Percentiles rank a stretch among this genome's conserved stretches.
These are phyloP conservation scores for Trichogramma pretiosum DNA, from an alignment of 1,140 invertebrate species.

Conservation along the genomic window DNA sequence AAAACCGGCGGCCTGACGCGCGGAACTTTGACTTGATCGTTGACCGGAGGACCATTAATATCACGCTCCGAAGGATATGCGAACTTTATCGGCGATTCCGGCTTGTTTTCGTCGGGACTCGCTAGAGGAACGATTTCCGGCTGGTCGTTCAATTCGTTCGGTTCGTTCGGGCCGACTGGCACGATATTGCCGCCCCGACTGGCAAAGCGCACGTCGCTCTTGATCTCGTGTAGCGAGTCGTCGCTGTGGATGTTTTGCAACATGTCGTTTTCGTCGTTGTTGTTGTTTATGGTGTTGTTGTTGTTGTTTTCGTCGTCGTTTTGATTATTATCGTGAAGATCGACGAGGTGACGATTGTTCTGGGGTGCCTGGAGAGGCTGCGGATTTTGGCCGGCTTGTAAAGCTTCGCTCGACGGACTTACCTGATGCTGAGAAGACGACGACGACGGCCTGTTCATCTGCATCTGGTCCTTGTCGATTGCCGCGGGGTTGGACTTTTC, in stretches of 20 bases:
- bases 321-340: conserved; percentile 6
- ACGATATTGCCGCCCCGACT: conserved; percentile 31
- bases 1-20: too few species aligned
- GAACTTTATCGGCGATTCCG: too few species aligned
- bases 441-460: conserved; percentile 21
- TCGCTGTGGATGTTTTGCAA: conserved; percentile 5
- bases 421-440: conserved; percentile 34
- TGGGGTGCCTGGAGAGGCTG: conserved; percentile 30
- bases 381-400: conserved; percentile 22
- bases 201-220: conserved; percentile 28
- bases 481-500: not conserved
- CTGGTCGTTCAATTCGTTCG: conserved; percentile 11
- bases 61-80: too few species aligned
- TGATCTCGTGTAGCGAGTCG: conserved; percentile 14
- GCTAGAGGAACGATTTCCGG: too few species aligned
- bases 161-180: conserved; percentile 30
- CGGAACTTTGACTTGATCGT: too few species aligned
- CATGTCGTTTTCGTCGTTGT: conserved; percentile 14
- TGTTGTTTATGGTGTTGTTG: conserved; percentile 4
- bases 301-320: conserved; percentile 10
- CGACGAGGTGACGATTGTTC: conserved; percentile 23
- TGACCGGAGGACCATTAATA: too few species aligned
- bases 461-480: conserved; percentile 6
- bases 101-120: too few species aligned
- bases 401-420: conserved; percentile 32